These are phyloP conservation scores for Parnassius apollo DNA, from an alignment of 2,888 invertebrate genomes.

Conservation along the genomic window DNA sequence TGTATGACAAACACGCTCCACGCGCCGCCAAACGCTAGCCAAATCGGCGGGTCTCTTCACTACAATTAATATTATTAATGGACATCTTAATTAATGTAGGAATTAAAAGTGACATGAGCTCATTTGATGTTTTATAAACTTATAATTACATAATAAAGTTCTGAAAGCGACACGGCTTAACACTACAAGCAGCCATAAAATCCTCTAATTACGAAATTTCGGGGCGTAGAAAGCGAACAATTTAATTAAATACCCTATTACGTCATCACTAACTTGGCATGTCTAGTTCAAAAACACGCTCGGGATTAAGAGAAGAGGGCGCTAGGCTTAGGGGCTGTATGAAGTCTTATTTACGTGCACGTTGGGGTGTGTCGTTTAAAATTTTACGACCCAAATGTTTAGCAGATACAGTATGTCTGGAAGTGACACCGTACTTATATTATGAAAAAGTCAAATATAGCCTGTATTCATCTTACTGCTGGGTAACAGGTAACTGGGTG, in stretches of 20 bases:
- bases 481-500: too few relatives aligned
- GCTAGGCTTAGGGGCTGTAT: constrained; percentile 3
- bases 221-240: constrained; percentile 25
- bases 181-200: constrained; percentile 4
- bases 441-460: neutral
- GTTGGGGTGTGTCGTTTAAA: constrained; percentile 8
- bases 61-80: too few relatives aligned
- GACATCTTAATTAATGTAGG: too few relatives aligned
- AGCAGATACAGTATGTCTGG: neutral
- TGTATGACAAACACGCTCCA: too few relatives aligned
- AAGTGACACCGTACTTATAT: neutral
- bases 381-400: constrained; percentile 11
- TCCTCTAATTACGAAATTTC: constrained; percentile 21
- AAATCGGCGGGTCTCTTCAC: too few relatives aligned
- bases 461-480: too few relatives aligned
- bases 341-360: constrained; percentile 13
- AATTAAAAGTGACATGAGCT: too few relatives aligned
- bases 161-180: constrained; percentile 5
- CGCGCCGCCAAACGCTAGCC: too few relatives aligned
- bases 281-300: constrained; percentile 30
- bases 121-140: neutral
- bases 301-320: constrained; percentile 31
- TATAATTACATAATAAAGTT: constrained; percentile 6
- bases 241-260: constrained; percentile 38
- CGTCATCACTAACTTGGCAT: constrained; percentile 36